These are phyloP conservation scores for Trachythela sp. DNA, from an alignment of 64 coral and sea anemone species.

Conservation along the genomic window DNA sequence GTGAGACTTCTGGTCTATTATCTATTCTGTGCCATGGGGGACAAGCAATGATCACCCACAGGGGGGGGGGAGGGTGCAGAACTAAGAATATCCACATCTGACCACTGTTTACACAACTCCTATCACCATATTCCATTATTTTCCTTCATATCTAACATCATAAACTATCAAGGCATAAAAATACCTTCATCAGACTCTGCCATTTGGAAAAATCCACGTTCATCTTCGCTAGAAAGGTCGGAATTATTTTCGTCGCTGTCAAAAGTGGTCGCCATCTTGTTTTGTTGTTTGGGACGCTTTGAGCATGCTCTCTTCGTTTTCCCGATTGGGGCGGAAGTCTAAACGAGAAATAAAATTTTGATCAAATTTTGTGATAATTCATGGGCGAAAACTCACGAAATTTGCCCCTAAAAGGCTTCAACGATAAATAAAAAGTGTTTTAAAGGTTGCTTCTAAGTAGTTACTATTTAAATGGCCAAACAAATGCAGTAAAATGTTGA, in stretches of 20 bases:
- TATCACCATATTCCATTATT: too few relatives aligned
- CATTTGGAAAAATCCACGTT: conserved; percentile 89
- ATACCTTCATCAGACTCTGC: conserved; percentile 96
- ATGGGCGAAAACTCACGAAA: not conserved
- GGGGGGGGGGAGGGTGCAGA: too few relatives aligned
- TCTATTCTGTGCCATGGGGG: too few relatives aligned
- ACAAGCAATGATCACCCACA: not conserved
- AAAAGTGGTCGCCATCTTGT: conserved; percentile 94
- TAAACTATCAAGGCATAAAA: not conserved
- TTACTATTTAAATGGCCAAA: too few relatives aligned
- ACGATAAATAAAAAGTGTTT: not conserved
- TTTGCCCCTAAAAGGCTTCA: not conserved
- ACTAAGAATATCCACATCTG: too few relatives aligned
- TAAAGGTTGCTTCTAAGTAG: too few relatives aligned
- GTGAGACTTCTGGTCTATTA: too few relatives aligned
- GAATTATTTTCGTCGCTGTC: conserved; percentile 88
- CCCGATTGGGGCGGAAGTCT: not conserved
- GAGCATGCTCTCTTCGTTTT: conserved; percentile 59
- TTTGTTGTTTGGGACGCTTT: conserved; percentile 38
- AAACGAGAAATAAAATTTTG: not conserved
- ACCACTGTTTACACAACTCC: too few relatives aligned
- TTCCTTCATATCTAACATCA: too few relatives aligned
- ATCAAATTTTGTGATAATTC: not conserved
- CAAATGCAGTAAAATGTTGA: too few relatives aligned
- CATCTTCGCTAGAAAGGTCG: conserved; percentile 84